Evolutionary conservation across 2,113 vertebrate genomes (phyloP).

Genomic region (Bubalus kerabau): DNA sequence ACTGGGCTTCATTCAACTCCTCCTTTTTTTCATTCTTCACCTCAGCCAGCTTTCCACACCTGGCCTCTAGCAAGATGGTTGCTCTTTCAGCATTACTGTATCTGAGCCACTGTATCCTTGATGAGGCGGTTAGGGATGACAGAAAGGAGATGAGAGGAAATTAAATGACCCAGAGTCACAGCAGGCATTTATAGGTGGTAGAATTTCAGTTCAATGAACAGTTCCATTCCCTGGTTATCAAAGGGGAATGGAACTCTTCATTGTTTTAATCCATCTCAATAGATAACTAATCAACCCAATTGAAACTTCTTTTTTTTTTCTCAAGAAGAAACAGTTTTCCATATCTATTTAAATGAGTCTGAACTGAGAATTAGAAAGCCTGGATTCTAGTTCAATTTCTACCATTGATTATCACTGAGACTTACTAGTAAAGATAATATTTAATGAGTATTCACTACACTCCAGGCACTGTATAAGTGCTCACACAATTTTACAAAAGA

Average conservation of each 20-base stretch:
- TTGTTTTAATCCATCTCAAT: not conserved
- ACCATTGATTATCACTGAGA: not conserved
- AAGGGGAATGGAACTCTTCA: not conserved
- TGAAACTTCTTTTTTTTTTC: not conserved
- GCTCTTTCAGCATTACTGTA: not conserved
- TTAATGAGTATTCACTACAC: not conserved
- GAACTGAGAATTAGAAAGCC: not conserved
- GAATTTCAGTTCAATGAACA: not conserved
- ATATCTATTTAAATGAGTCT: not conserved
- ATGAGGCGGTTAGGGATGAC: not conserved
- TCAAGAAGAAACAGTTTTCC: not conserved
- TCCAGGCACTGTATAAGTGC: too few species aligned
- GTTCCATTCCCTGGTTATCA: not conserved
- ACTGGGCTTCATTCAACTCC: not conserved
- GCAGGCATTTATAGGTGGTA: not conserved
- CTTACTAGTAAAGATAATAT: not conserved
- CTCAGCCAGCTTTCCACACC: not conserved
- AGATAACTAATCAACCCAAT: not conserved
- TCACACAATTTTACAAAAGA: not conserved
- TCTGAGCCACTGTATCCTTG: not conserved
- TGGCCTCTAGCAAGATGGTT: not conserved
- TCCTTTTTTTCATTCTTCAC: not conserved
- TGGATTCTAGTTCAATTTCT: not conserved
- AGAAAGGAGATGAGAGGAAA: not conserved
- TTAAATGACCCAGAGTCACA: not conserved